These are phyloP conservation scores for Thymelicus sylvestris DNA, from an alignment of 2,888 invertebrate species.

Conservation along the genomic window DNA sequence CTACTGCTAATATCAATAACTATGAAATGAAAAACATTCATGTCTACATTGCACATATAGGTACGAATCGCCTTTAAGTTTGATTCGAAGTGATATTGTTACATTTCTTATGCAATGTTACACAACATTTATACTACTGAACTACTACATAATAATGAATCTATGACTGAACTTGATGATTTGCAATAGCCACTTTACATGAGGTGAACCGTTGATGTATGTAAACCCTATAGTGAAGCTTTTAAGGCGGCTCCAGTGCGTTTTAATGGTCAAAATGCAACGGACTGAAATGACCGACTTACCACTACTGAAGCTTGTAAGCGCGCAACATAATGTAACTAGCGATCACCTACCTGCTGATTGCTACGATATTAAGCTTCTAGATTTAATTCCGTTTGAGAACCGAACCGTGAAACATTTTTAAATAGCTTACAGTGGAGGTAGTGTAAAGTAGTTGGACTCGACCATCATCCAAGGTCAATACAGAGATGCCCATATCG, in stretches of 20 bases:
- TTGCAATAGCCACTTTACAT: too few species aligned
- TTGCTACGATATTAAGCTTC: neutral
- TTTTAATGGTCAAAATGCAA: too few species aligned
- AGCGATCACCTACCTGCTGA: neutral
- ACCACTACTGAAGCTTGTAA: neutral
- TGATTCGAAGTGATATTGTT: too few species aligned
- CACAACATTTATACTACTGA: too few species aligned
- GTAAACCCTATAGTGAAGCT: neutral
- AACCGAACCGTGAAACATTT: too few species aligned
- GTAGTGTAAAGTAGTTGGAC: constrained; percentile 96
- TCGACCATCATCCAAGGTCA: constrained; percentile 94
- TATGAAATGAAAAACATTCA: neutral
- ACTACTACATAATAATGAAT: too few species aligned
- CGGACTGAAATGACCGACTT: too few species aligned
- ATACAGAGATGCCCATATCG: constrained; percentile 97
- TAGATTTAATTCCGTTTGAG: too few species aligned
- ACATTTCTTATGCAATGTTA: too few species aligned
- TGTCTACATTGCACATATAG: neutral
- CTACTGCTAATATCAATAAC: neutral
- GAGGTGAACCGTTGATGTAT: too few species aligned
- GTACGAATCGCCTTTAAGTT: too few species aligned
- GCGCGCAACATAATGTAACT: neutral
- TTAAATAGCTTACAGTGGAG: constrained; percentile 87
- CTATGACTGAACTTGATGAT: too few species aligned
- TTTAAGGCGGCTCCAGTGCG: neutral